Evolutionary conservation across 2,113 vertebrate genomes (phyloP).

Genomic region (Butorides virescens): DNA sequence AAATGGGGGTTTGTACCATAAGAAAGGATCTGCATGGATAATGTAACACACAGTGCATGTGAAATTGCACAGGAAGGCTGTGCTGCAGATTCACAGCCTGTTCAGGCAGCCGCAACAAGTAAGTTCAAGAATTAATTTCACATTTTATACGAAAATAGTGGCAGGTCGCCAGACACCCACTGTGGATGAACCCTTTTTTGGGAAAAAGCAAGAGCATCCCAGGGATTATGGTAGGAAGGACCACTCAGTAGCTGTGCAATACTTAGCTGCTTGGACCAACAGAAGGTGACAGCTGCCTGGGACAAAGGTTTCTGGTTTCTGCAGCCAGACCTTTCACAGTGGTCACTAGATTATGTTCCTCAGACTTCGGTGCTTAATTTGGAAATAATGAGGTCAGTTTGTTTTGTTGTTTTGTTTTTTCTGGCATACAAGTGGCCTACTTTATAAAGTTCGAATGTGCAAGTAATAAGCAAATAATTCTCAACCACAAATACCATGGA

Average conservation of each 20-base stretch:
- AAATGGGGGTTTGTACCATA: not conserved
- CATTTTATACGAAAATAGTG: not conserved
- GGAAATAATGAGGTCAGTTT: slow-evolving; percentile 7
- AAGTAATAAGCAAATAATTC: not conserved
- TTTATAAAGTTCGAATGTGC: slow-evolving; percentile 16
- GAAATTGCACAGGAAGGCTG: not conserved
- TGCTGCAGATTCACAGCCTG: not conserved
- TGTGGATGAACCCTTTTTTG: rapidly evolving
- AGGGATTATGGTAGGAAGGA: not conserved
- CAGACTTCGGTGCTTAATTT: not conserved
- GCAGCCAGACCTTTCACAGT: not conserved
- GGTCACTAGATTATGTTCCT: not conserved
- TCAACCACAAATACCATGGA: not conserved
- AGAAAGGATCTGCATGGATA: not conserved
- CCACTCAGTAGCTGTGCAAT: not conserved
- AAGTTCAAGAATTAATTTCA: not conserved
- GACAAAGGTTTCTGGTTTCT: slow-evolving; percentile 7
- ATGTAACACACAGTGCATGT: not conserved
- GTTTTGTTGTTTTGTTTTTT: not conserved
- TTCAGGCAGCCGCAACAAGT: not conserved
- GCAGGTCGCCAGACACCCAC: not conserved
- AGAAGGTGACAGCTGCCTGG: slow-evolving; percentile 6
- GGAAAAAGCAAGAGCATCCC: not conserved
- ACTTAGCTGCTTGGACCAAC: not conserved
- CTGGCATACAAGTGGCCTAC: not conserved